Evolutionary conservation across 2,797 vertebrate genomes (phyloP).

Genomic region (Parotocinclus haroldoi): DNA sequence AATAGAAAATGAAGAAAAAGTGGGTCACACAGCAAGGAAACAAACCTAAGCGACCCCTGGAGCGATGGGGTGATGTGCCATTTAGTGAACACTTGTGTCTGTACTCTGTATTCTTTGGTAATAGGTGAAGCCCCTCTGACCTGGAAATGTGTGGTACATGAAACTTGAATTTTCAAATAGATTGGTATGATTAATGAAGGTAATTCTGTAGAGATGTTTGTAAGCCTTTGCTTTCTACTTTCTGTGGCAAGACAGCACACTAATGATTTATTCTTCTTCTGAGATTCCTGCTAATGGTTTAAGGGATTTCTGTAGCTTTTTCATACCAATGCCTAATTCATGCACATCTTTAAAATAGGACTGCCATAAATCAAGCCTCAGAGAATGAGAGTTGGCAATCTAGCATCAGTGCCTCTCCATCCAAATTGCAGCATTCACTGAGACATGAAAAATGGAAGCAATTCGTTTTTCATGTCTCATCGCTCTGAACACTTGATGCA

Average conservation of each 20-base stretch:
- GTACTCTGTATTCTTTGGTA: no score
- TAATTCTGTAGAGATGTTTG: no score
- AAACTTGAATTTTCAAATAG: no score
- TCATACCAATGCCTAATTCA: neutral
- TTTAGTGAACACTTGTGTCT: no score
- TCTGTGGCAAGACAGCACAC: neutral
- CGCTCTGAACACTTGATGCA: neutral
- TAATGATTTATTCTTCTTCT: neutral
- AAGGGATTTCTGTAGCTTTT: neutral
- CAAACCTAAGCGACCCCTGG: no score
- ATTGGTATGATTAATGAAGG: no score
- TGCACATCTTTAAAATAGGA: neutral
- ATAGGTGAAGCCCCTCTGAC: no score
- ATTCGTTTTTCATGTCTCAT: slow-evolving; percentile 17
- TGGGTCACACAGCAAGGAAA: neutral
- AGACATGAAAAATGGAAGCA: slow-evolving; percentile 1
- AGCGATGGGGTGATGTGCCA: no score
- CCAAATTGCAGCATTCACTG: slow-evolving; percentile 8
- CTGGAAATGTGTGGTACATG: no score
- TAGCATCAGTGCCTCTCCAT: neutral
- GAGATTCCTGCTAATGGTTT: neutral
- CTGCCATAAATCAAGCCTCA: neutral
- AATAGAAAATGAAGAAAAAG: neutral
- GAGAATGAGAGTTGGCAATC: slow-evolving; percentile 1
- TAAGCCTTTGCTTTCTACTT: no score